Evolutionary conservation across 1,140 invertebrate genomes (phyloP).

Genomic region (Cydia fagiglandana): DNA sequence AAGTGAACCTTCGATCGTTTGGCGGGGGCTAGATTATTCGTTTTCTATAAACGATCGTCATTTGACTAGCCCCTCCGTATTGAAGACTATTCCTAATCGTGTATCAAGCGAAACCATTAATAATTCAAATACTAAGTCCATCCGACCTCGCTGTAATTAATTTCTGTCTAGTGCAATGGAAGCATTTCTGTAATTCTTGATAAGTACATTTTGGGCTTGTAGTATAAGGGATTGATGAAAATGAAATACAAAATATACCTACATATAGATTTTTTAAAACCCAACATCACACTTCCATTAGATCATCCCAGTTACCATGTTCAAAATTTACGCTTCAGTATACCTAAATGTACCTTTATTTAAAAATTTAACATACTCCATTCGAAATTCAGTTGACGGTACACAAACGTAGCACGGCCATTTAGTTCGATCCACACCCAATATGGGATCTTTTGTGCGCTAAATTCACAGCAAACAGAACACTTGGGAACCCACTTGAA

Average conservation of each 20-base stretch:
- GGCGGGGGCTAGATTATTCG: too few relatives aligned
- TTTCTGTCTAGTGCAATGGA: neutral
- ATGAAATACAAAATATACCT: too few relatives aligned
- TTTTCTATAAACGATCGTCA: too few relatives aligned
- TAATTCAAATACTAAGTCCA: neutral
- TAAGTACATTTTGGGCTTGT: neutral
- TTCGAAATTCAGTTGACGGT: neutral
- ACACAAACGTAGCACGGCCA: neutral
- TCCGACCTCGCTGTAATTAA: neutral
- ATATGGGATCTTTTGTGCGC: constrained; percentile 12
- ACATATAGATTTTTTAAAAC: too few relatives aligned
- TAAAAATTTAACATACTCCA: neutral
- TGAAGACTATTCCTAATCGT: neutral
- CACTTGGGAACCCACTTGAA: constrained; percentile 2
- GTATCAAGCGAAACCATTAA: neutral
- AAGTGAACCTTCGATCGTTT: too few relatives aligned
- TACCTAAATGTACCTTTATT: neutral
- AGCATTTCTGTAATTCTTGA: neutral
- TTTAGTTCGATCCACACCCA: constrained; percentile 10
- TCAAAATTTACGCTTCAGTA: too few relatives aligned
- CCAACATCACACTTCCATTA: too few relatives aligned
- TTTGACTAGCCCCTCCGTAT: too few relatives aligned
- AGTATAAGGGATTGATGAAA: too few relatives aligned
- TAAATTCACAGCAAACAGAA: neutral
- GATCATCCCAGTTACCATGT: too few relatives aligned